These are phyloP conservation scores for Drosophila miranda DNA, from an alignment of 1,140 invertebrate genomes.

Conservation along the genomic window DNA sequence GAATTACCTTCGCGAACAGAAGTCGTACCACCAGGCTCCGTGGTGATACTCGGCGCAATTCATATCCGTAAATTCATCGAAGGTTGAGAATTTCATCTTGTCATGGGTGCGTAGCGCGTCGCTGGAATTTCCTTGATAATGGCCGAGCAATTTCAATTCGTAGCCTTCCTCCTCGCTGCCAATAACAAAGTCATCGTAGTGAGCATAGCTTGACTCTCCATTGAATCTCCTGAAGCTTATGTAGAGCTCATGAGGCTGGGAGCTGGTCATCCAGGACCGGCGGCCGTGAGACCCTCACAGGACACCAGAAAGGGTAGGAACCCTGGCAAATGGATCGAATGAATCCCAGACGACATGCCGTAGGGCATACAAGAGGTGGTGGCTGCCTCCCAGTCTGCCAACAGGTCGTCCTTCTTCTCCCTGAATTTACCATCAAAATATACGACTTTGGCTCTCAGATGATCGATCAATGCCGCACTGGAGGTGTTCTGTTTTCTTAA, in stretches of 20 bases:
- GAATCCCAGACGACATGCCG: no score
- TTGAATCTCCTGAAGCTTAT: constrained; percentile 86
- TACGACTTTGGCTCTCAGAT: no score
- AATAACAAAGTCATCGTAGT: constrained; percentile 87
- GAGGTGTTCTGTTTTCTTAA: no score
- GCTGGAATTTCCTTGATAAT: constrained; percentile 63
- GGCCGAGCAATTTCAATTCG: constrained; percentile 86
- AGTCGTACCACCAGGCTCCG: constrained; percentile 87
- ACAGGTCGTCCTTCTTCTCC: no score
- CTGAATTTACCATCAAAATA: no score
- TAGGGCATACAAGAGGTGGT: no score
- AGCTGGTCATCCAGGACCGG: constrained; percentile 84
- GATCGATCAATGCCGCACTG: no score
- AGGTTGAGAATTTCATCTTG: constrained; percentile 73
- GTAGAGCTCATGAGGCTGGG: constrained; percentile 85
- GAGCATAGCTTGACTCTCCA: constrained; percentile 84
- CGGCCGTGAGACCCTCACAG: no score
- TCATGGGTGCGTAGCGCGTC: constrained; percentile 65
- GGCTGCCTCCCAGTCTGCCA: no score
- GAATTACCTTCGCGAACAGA: constrained; percentile 67
- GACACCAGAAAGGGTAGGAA: no score
- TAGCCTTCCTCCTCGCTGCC: constrained; percentile 86
- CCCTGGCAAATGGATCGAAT: no score
- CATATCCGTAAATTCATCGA: constrained; percentile 83
- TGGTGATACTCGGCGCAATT: constrained; percentile 85